A percentile compares a stretch with the other conserved stretches of the same genome.
Evolutionary conservation across 2,113 vertebrate genomes (phyloP).

Genomic region (Sylvicapra grimmia): DNA sequence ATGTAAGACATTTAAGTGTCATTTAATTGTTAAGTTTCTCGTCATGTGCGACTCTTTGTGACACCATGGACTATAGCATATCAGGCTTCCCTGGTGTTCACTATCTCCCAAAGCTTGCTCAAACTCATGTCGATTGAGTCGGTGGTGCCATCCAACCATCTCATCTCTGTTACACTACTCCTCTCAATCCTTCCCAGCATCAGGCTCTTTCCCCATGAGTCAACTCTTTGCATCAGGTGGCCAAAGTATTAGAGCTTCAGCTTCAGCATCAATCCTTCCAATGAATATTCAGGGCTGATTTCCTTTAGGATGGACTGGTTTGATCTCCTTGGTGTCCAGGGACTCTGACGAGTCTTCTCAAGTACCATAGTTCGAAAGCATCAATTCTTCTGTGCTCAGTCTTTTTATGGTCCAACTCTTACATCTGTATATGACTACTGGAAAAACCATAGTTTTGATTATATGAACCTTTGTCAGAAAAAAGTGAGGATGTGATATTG

Average conservation of each 20-base stretch:
- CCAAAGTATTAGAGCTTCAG: background rate
- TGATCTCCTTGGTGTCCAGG: background rate
- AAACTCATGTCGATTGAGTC: background rate
- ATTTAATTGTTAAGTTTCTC: background rate
- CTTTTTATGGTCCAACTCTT: background rate
- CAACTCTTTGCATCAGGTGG: background rate
- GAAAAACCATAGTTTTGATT: background rate
- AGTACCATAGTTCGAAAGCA: background rate
- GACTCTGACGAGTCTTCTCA: background rate
- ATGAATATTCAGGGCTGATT: background rate
- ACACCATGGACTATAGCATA: background rate
- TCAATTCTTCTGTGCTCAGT: background rate
- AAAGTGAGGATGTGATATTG: background rate
- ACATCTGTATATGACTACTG: background rate
- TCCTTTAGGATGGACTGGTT: background rate
- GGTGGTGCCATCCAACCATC: background rate
- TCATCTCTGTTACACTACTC: background rate
- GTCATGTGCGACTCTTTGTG: background rate
- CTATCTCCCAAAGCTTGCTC: background rate
- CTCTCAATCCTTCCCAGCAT: background rate
- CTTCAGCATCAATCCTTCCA: background rate
- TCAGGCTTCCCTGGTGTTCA: background rate
- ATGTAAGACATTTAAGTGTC: background rate
- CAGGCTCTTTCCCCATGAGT: background rate
- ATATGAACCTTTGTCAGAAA: background rate